These are phyloP conservation scores for Acropternis orthonyx DNA, from an alignment of 2,797 vertebrate species.

Conservation along the genomic window DNA sequence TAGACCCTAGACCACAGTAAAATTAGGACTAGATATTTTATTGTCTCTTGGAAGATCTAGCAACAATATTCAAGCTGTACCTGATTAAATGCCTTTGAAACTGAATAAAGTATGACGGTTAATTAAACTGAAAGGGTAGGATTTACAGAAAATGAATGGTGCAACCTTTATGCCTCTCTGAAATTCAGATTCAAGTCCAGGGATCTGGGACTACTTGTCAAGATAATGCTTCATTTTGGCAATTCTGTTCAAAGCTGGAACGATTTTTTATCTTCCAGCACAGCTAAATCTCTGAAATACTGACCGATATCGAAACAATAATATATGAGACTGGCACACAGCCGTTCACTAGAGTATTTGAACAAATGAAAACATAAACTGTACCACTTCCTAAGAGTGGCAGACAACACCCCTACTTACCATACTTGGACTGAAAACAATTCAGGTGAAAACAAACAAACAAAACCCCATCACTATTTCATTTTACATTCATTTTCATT, in stretches of 20 bases:
- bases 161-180: background rate
- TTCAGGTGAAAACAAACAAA: background rate
- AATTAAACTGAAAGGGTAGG: background rate
- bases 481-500: background rate
- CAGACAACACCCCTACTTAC: background rate
- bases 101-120: background rate
- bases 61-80: background rate
- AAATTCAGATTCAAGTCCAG: background rate
- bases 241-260: background rate
- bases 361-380: background rate
- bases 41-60: background rate
- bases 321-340: background rate
- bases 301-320: background rate
- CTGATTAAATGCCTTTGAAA: background rate
- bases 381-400: background rate
- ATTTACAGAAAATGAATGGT: background rate
- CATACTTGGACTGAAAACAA: background rate
- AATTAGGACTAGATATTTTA: background rate
- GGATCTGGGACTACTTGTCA: background rate
- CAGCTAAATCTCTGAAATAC: background rate
- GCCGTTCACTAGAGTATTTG: background rate
- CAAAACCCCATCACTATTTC: background rate
- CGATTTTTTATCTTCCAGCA: background rate
- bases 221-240: background rate
- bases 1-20: background rate